Conservation (phyloP, 2,888 invertebrate species). For the Erannis defoliaria region DNA sequence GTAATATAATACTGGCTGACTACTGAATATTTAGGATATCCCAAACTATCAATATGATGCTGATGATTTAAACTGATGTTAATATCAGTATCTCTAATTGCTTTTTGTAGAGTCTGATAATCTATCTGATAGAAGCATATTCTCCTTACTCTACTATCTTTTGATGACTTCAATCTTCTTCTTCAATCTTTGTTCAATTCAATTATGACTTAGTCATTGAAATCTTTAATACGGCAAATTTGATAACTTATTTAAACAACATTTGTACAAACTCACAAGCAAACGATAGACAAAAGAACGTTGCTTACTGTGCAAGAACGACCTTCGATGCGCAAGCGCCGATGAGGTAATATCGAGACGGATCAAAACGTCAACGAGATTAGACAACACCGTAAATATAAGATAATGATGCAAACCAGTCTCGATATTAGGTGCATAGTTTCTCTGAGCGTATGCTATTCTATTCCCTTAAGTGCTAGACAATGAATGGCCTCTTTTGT, state of each 20-base stretch:
- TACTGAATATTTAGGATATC: neutral
- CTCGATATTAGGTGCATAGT: neutral
- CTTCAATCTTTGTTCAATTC: neutral
- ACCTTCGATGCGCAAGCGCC: conserved; percentile 55
- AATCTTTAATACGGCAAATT: neutral
- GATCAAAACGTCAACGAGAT: conserved; percentile 40
- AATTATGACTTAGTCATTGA: too few species aligned
- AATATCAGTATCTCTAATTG: too few species aligned
- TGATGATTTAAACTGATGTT: too few species aligned
- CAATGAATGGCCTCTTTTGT: too few species aligned
- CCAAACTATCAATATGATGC: too few species aligned
- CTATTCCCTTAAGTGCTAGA: too few species aligned
- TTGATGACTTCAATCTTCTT: neutral
- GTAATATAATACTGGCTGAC: too few species aligned
- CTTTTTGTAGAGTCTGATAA: too few species aligned
- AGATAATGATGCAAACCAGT: neutral
- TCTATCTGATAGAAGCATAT: too few species aligned
- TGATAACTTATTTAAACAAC: neutral
- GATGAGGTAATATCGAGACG: conserved; percentile 63
- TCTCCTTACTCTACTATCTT: neutral
- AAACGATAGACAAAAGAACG: conserved; percentile 25
- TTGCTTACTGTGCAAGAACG: conserved; percentile 29
- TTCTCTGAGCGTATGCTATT: neutral
- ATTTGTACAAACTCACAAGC: conserved; percentile 5
- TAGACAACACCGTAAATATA: neutral